Percentiles rank a stretch among this genome's conserved stretches.
phyloP scores from a whole-genome alignment of 2,113 vertebrate genomes.

The Elaphurus davidianus region DNA sequence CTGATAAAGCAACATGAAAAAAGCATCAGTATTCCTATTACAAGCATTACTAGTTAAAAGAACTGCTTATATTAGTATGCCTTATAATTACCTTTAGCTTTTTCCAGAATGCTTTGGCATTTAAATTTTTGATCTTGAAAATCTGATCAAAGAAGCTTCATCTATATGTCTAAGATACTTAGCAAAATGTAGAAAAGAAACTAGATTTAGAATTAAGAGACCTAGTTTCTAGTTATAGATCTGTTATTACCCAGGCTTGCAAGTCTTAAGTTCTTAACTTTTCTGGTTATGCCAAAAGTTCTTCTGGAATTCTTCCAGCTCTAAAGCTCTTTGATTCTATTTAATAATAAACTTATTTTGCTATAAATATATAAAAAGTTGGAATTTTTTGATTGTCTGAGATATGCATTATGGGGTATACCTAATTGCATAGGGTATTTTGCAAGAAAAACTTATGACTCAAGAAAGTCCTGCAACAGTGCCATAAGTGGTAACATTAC shows the following conservation, averaged over 20 bases:
- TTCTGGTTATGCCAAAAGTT: constrained; percentile 11
- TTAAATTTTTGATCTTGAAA: constrained; percentile 30
- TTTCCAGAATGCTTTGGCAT: constrained; percentile 36
- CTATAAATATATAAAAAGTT: neutral
- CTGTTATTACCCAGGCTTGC: neutral
- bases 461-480: neutral
- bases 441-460: neutral
- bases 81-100: neutral
- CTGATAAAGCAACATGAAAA: constrained; percentile 77
- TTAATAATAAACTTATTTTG: constrained; percentile 29
- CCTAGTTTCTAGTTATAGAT: neutral
- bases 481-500: neutral
- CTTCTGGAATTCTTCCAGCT: neutral
- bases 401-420: neutral
- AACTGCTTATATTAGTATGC: neutral
- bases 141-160: neutral
- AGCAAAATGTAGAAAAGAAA: neutral
- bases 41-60: constrained; percentile 15
- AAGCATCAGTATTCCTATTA: constrained; percentile 35
- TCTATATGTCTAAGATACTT: neutral
- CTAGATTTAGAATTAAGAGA: neutral
- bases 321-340: neutral
- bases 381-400: neutral
- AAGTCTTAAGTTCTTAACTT: neutral
- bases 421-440: neutral